A percentile compares a stretch with the other conserved stretches of the same genome.
Evolutionary conservation across 2,797 vertebrate genomes (phyloP).

Genomic region (Erethizon dorsatum): DNA sequence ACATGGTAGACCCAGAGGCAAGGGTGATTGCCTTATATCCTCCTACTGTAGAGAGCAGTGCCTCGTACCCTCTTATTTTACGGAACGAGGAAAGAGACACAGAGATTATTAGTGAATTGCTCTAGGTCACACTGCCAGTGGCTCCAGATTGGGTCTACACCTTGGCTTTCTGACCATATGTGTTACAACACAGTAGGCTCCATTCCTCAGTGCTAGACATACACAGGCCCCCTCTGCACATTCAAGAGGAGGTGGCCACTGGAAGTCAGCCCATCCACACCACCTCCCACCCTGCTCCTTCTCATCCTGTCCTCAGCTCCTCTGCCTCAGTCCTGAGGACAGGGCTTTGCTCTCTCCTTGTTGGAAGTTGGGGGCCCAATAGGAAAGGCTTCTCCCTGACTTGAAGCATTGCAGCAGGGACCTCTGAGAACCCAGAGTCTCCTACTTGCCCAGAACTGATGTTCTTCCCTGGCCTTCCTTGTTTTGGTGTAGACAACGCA

Average conservation of each 20-base stretch:
- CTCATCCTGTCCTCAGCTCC: neutral
- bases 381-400: too few relatives aligned
- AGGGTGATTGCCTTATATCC: neutral
- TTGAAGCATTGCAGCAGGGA: neutral
- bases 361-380: neutral
- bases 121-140: neutral
- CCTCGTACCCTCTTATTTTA: neutral
- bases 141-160: neutral
- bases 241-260: neutral
- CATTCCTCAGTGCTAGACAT: neutral
- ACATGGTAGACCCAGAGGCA: neutral
- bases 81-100: neutral
- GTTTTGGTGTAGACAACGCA: too few relatives aligned
- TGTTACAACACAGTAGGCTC: too few relatives aligned
- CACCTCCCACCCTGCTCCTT: neutral
- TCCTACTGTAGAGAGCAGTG: neutral
- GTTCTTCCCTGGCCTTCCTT: neutral
- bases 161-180: rapidly evolving
- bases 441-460: neutral
- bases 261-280: neutral
- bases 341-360: neutral
- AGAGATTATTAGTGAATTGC: neutral
- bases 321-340: neutral
- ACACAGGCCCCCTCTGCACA: neutral
- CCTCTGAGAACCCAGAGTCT: neutral